These are phyloP conservation scores for Apocrypta bakeri DNA, from an alignment of 1,140 invertebrate species.

Conservation along the genomic window DNA sequence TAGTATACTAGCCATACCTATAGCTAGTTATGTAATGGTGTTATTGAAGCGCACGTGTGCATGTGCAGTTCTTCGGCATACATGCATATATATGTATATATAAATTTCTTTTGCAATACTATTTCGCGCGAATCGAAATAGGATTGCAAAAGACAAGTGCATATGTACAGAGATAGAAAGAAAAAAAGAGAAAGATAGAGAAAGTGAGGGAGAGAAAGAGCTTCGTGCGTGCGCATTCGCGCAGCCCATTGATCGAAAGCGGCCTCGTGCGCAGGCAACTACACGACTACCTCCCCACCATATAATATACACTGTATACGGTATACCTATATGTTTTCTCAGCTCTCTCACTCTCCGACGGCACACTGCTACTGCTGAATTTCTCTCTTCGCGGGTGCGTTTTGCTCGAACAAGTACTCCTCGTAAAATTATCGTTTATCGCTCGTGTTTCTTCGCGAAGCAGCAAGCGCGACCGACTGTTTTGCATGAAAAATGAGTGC, in stretches of 20 bases:
- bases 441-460: constrained; percentile 44
- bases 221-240: constrained; percentile 61
- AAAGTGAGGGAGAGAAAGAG: not conserved
- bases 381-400: not conserved
- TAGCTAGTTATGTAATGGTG: not conserved
- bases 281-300: not conserved
- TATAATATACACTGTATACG: not conserved
- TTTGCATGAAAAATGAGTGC: constrained; percentile 34
- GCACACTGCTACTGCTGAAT: not conserved
- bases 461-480: constrained; percentile 12
- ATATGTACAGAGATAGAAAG: not conserved
- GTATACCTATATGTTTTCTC: too few relatives aligned
- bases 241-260: constrained; percentile 71
- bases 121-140: constrained; percentile 59
- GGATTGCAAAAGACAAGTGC: constrained; percentile 56
- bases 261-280: constrained; percentile 21
- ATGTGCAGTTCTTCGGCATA: not conserved
- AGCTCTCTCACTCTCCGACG: not conserved
- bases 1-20: not conserved
- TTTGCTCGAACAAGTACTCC: constrained; percentile 33
- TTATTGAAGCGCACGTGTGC: constrained; percentile 1
- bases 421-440: constrained; percentile 48
- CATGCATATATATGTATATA: not conserved
- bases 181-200: too few relatives aligned
- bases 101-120: too few relatives aligned